A percentile compares a stretch with the other conserved stretches of the same genome.
Evolutionary conservation across 2,888 invertebrate species (phyloP).

Genomic region (Strigamia crassipes): DNA sequence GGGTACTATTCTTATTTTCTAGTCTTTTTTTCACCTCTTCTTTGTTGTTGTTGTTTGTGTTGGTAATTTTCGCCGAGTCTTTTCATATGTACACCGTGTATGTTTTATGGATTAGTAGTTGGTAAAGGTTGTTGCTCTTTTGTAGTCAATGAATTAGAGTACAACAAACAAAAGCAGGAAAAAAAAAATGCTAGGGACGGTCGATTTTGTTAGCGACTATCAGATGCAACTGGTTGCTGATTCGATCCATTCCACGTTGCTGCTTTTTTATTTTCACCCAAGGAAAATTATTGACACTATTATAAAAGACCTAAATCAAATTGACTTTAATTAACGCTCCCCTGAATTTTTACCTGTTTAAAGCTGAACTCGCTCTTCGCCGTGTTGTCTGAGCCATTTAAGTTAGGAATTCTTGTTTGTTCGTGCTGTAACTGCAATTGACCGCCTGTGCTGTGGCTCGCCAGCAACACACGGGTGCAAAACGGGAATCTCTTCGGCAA

Average conservation of each 20-base stretch:
- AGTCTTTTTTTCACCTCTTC: not conserved
- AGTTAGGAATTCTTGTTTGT: not conserved
- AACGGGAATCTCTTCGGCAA: not conserved
- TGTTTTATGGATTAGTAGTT: not conserved
- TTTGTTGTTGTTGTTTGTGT: not conserved
- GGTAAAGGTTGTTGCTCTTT: slow-evolving; percentile 14
- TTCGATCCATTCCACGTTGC: slow-evolving; percentile 32
- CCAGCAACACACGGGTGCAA: slow-evolving; percentile 16
- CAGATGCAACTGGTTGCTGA: slow-evolving; percentile 42
- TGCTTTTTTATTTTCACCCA: not conserved
- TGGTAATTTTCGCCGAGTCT: not conserved
- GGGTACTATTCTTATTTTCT: slow-evolving; percentile 14
- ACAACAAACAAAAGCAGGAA: not conserved
- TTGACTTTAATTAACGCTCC: not conserved
- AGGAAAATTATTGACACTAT: not conserved
- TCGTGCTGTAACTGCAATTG: slow-evolving; percentile 12
- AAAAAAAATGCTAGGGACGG: not conserved
- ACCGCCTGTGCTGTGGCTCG: slow-evolving; percentile 35
- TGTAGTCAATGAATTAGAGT: not conserved
- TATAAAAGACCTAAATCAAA: not conserved
- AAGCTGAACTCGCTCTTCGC: not conserved
- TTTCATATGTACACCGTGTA: not conserved
- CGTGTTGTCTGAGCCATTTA: not conserved
- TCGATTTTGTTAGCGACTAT: slow-evolving; percentile 32
- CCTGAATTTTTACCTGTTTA: not conserved